Evolutionary conservation across 2,888 invertebrate species (phyloP).

Genomic region (Thymelicus acteon): DNA sequence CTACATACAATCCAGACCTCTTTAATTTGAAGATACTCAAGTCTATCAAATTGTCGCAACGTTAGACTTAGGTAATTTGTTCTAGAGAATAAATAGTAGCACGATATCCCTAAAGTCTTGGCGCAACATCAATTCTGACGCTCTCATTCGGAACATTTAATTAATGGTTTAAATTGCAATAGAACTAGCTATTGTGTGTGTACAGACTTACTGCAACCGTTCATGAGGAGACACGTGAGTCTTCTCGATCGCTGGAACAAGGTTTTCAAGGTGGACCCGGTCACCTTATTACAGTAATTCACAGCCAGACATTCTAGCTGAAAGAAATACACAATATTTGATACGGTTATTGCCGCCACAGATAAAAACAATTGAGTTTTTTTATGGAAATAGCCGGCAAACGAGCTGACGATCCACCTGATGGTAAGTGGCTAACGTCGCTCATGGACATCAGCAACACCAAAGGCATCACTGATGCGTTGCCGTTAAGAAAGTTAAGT

Average conservation of each 20-base stretch:
- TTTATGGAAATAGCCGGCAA: not conserved
- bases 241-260: slow-evolving; percentile 97
- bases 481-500: too few relatives aligned
- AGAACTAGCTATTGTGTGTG: not conserved
- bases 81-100: not conserved
- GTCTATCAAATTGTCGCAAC: too few relatives aligned
- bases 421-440: too few relatives aligned
- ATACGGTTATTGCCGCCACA: not conserved
- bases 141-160: not conserved
- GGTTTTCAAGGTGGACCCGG: slow-evolving; percentile 97
- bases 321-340: slow-evolving; percentile 38
- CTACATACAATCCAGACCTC: too few relatives aligned
- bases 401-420: too few relatives aligned
- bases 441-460: too few relatives aligned
- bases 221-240: slow-evolving; percentile 96
- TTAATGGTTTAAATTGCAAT: not conserved
- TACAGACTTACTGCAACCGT: slow-evolving; percentile 93
- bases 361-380: not conserved
- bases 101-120: not conserved
- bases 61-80: not conserved
- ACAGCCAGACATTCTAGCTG: slow-evolving; percentile 98
- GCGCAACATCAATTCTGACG: slow-evolving; percentile 1
- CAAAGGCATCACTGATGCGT: too few relatives aligned
- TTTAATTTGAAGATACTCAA: too few relatives aligned
- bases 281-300: slow-evolving; percentile 98